phyloP scores from a whole-genome alignment of 2,888 invertebrate genomes.

The Gymnosoma rotundatum region DNA sequence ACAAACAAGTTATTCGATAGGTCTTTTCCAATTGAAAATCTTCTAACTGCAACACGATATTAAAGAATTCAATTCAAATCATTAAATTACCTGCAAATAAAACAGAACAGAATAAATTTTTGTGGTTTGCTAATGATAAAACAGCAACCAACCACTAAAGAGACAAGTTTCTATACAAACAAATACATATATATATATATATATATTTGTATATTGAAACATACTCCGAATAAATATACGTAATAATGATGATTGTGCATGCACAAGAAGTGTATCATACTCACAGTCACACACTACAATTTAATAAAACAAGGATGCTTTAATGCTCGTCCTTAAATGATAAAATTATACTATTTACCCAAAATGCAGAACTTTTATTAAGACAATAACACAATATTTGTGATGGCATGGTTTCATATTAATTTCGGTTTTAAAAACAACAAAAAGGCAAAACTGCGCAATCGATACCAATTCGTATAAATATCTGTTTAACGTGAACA shows the following conservation, averaged over 20 bases:
- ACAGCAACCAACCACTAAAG: conserved; percentile 25
- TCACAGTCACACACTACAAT: background rate
- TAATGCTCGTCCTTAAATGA: background rate
- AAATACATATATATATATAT: no score
- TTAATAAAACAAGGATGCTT: background rate
- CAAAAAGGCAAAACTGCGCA: background rate
- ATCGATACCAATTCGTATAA: background rate
- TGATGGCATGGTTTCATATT: conserved; percentile 30
- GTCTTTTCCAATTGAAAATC: background rate
- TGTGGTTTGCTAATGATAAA: conserved; percentile 30
- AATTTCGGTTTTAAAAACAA: conserved; percentile 25
- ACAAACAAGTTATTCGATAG: no score
- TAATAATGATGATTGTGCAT: no score
- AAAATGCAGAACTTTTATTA: conserved; percentile 13
- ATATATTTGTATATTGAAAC: no score
- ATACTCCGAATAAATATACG: no score
- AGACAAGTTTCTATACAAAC: background rate
- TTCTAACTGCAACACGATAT: background rate
- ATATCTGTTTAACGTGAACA: background rate
- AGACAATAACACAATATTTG: conserved; percentile 15
- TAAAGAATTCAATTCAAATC: conserved; percentile 32
- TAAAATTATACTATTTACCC: conserved; percentile 31
- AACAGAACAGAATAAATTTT: conserved; percentile 33
- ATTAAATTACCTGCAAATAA: conserved; percentile 41
- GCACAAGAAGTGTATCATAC: no score